Evolutionary conservation across 2,113 vertebrate genomes (phyloP).

Genomic region (Dolichallabes microphthalmus): DNA sequence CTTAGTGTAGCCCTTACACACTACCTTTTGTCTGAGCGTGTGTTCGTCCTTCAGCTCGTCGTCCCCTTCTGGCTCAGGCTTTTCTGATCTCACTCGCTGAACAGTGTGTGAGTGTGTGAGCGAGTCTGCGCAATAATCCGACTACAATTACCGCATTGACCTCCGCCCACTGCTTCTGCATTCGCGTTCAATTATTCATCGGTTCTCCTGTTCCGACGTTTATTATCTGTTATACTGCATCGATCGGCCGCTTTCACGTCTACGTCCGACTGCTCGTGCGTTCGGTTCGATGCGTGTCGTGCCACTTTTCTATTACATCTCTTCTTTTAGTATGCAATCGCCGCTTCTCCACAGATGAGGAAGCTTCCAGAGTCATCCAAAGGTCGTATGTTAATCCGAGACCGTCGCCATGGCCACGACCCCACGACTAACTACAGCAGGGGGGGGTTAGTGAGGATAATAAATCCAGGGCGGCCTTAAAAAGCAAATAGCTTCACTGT

Average conservation of each 20-base stretch:
- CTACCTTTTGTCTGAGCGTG: background rate
- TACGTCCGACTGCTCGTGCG: background rate
- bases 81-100: background rate
- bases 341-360: conserved; percentile 20
- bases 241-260: conserved; percentile 25
- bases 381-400: conserved; percentile 41
- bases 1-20: background rate
- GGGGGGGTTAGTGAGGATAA: conserved; percentile 24
- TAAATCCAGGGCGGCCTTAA: conserved; percentile 33
- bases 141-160: conserved; percentile 38
- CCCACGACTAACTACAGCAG: conserved; percentile 29
- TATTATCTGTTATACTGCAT: conserved; percentile 24
- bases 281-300: conserved; percentile 25
- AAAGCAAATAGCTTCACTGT: conserved; percentile 36
- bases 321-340: background rate
- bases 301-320: background rate
- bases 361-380: conserved; percentile 32
- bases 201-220: conserved; percentile 27
- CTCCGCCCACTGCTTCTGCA: conserved; percentile 41
- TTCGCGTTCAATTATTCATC: conserved; percentile 51
- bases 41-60: background rate
- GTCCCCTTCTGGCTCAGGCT: background rate
- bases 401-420: conserved; percentile 45
- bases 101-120: background rate
- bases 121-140: conserved; percentile 19